These are phyloP conservation scores for Lasioglossum vierecki DNA, from an alignment of 2,888 invertebrate species.

Conservation along the genomic window DNA sequence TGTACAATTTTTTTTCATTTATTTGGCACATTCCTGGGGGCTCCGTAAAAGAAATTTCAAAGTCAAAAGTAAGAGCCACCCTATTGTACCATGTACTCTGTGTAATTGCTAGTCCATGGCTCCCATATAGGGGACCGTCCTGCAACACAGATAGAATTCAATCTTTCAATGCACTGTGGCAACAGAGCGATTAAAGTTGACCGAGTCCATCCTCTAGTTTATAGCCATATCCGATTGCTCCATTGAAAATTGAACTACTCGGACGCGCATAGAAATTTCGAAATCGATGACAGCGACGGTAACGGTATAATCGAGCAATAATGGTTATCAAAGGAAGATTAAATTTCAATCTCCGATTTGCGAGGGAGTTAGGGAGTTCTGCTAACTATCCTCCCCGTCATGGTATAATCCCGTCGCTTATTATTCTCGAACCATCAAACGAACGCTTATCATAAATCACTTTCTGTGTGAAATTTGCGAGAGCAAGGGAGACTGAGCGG, in stretches of 20 bases:
- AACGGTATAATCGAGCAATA: background rate
- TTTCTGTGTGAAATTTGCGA: constrained; percentile 39
- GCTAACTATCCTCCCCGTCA: background rate
- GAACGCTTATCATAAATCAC: constrained; percentile 53
- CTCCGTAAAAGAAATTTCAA: too few relatives aligned
- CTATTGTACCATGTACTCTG: too few relatives aligned
- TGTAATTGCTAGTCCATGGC: background rate
- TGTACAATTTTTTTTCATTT: too few relatives aligned
- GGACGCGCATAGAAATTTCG: background rate
- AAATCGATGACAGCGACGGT: background rate
- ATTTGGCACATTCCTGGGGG: too few relatives aligned
- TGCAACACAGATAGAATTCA: background rate
- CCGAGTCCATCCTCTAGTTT: background rate
- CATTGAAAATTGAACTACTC: background rate
- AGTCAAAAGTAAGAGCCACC: too few relatives aligned
- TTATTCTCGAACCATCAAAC: constrained; percentile 30
- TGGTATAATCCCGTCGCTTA: constrained; percentile 19
- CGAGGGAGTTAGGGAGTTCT: background rate
- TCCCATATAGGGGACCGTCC: background rate
- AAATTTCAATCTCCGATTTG: background rate
- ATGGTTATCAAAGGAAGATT: constrained; percentile 1
- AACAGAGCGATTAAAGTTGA: too few relatives aligned
- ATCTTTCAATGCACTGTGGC: background rate
- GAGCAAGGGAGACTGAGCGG: constrained; percentile 44
- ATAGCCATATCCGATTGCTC: background rate